Base-by-base conservation (phyloP, 2,888 invertebrate genomes). In the Physocephala rufipes region DNA sequence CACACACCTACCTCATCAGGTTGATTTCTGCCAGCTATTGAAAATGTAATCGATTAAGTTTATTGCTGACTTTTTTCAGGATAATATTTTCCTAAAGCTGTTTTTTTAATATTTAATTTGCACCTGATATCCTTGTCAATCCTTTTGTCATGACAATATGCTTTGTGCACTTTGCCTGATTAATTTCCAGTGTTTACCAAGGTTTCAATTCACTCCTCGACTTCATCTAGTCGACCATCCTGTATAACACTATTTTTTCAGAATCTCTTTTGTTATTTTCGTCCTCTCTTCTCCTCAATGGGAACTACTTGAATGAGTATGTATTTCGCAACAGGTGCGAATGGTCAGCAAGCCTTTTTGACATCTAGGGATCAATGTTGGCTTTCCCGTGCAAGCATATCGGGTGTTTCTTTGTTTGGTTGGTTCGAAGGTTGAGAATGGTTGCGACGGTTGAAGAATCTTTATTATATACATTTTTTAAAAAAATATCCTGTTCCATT, bases 141-240 rank as follows among this genome's bases (percentile, higher is more conserved):
- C 67, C 55, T 53, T 36, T 59, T 59, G 67, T 49, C 61, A 51
- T 43, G 36, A 62, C 61, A 21, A n/a, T n/a, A 66, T 67, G 68
- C 47, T 71, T 61, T 55, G 70, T 75, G 74, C 76, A 77, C 77
- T 77, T 75, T 75, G 70, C 73, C 76, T 77, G 77, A 77, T 76
- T 77, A 77, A 75, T 74, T 77, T 76, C 71, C 74, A 73, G 71
- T 73, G 74, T 76, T 76, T 76, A 71, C 71, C 75, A 75, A 76
- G 72, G 67, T 69, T 64, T 71, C 24, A 63, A 51, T 16, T 58
- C 45, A 24, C 49, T 21, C 30, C 51, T 58, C 36, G 5, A 26
- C 26, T 66, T 26, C 65, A 19, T 53, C 47, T 53, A 9, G n/a
- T 19, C n/a, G 21, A 12, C 51, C 30, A 13, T 12, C 36, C 24